Percentiles rank a stretch among this genome's conserved stretches.
Evolutionary conservation across 2,797 vertebrate species (phyloP).

Genomic region (Phyllotis vaccarum): DNA sequence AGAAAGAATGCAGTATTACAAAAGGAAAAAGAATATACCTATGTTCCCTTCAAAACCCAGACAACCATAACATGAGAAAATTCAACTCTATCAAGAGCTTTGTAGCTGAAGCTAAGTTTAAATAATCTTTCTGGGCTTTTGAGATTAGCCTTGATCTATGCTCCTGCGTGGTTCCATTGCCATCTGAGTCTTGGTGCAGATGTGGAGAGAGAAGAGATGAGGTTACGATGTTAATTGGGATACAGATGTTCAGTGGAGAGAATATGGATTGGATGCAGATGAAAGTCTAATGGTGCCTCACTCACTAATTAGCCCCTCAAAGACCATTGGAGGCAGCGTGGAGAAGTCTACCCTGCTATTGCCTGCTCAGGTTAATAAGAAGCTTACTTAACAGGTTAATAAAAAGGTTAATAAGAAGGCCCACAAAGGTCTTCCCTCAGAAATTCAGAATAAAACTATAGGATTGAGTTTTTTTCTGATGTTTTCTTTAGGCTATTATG

Average conservation of each 20-base stretch:
- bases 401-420: constrained; percentile 73
- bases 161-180: neutral
- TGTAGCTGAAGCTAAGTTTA: constrained; percentile 36
- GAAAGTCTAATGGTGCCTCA: constrained; percentile 2
- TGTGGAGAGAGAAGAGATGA: constrained; percentile 44
- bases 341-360: constrained; percentile 19
- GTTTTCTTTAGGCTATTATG: constrained; percentile 35
- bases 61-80: constrained; percentile 18
- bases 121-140: constrained; percentile 55
- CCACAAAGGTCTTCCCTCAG: constrained; percentile 66
- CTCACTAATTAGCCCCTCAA: constrained; percentile 70
- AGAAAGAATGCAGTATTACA: neutral
- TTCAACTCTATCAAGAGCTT: neutral
- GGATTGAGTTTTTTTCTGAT: constrained; percentile 45
- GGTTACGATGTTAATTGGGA: constrained; percentile 71
- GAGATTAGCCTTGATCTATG: constrained; percentile 25
- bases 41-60: neutral
- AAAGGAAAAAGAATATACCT: neutral
- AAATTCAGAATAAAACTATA: constrained; percentile 56
- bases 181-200: constrained; percentile 49
- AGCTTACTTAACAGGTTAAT: constrained; percentile 69
- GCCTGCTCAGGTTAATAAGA: constrained; percentile 51
- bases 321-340: constrained; percentile 10
- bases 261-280: constrained; percentile 17
- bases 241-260: constrained; percentile 47